A percentile compares a stretch with the other conserved stretches of the same genome.
Evolutionary conservation across 2,113 vertebrate genomes (phyloP).

Genomic region (Sphaerodactylus townsendi): DNA sequence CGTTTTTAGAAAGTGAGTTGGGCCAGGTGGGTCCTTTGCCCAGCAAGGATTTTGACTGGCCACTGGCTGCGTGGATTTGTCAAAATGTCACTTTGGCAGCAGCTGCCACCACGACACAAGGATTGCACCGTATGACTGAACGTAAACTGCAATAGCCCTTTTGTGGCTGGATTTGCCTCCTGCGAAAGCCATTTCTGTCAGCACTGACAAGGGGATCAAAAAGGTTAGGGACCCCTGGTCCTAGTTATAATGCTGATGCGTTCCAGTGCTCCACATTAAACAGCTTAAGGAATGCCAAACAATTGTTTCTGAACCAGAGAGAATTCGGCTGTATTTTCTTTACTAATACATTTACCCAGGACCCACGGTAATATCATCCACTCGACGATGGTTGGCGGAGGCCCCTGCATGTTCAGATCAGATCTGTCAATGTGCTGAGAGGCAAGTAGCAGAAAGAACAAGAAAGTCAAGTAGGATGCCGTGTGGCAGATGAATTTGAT

Average conservation of each 20-base stretch:
- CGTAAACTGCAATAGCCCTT: too few species aligned
- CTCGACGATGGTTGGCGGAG: constrained; percentile 88
- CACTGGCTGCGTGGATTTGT: too few species aligned
- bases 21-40: too few species aligned
- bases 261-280: constrained; percentile 9
- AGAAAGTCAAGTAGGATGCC: constrained; percentile 97
- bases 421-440: constrained; percentile 90
- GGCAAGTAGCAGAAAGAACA: constrained; percentile 92
- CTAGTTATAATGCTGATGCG: not conserved
- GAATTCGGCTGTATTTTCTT: constrained; percentile 72
- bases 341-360: constrained; percentile 90
- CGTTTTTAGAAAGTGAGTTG: too few species aligned
- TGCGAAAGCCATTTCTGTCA: too few species aligned
- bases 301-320: constrained; percentile 23
- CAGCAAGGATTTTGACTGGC: too few species aligned
- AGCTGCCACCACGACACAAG: too few species aligned
- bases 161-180: too few species aligned
- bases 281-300: constrained; percentile 9
- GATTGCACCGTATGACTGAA: too few species aligned
- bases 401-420: constrained; percentile 82
- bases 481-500: constrained; percentile 99
- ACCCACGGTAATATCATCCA: constrained; percentile 99
- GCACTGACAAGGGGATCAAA: too few species aligned
- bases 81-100: too few species aligned
- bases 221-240: not conserved